Conservation (phyloP, 2,797 vertebrate genomes). For the Oryzias sinensis region DNA sequence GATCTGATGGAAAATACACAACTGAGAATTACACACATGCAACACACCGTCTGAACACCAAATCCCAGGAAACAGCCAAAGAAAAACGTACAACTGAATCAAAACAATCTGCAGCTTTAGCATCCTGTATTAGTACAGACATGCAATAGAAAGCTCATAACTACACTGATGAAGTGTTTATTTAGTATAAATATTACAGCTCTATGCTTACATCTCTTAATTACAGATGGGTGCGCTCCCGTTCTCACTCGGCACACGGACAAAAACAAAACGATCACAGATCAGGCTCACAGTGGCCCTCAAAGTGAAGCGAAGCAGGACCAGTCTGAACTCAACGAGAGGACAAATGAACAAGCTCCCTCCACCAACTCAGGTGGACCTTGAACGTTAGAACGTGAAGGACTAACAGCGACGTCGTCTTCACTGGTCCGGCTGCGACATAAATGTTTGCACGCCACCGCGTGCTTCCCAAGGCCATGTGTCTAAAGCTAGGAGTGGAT, state of each 20-base stretch:
- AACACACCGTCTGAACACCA: conserved; percentile 58
- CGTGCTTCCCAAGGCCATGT: conserved; percentile 53
- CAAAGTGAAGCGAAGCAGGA: conserved; percentile 23
- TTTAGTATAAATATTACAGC: conserved; percentile 69
- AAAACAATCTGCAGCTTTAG: conserved; percentile 55
- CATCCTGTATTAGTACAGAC: conserved; percentile 64
- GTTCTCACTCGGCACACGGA: background rate
- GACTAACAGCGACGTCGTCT: conserved; percentile 4
- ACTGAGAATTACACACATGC: conserved; percentile 64
- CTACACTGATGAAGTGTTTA: conserved; percentile 63
- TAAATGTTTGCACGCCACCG: conserved; percentile 45
- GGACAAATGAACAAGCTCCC: conserved; percentile 19
- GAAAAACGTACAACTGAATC: conserved; percentile 49
- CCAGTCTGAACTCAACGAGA: conserved; percentile 13
- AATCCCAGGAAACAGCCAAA: conserved; percentile 42
- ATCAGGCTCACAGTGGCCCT: background rate
- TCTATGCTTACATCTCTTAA: conserved; percentile 44
- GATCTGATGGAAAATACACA: conserved; percentile 62
- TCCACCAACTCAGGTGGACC: conserved; percentile 18
- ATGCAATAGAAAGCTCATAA: conserved; percentile 71
- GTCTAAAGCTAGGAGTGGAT: conserved; percentile 38
- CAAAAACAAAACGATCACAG: too few relatives aligned
- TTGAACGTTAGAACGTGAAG: background rate
- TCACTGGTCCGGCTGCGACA: conserved; percentile 27
- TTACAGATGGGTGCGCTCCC: conserved; percentile 41